Percentiles rank a stretch among this genome's conserved stretches.
phyloP scores from a whole-genome alignment of 2,888 invertebrate genomes.

The Tachina fera region DNA sequence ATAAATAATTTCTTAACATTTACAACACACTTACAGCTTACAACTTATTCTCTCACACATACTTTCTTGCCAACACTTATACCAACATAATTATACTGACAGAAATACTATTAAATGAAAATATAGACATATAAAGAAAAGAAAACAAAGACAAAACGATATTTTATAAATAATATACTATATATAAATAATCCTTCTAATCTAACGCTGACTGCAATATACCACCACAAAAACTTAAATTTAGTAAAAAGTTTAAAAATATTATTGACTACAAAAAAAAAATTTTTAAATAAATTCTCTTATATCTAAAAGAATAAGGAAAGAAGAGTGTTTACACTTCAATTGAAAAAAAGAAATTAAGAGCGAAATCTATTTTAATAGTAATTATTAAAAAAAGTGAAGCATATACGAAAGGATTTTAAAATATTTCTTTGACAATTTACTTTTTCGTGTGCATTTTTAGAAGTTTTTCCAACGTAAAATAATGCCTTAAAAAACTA shows the following conservation, averaged over 20 bases:
- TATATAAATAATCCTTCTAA: conserved; percentile 74
- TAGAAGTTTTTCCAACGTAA: too few species aligned
- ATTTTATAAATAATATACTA: conserved; percentile 24
- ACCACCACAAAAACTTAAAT: conserved; percentile 77
- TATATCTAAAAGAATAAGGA: conserved; percentile 57
- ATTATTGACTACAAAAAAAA: conserved; percentile 21
- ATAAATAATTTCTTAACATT: conserved; percentile 61
- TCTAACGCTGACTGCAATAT: conserved; percentile 81
- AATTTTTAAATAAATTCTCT: conserved; percentile 31
- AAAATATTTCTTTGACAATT: conserved; percentile 4
- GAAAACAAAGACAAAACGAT: conserved; percentile 36
- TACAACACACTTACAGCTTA: conserved; percentile 58
- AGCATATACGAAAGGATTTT: conserved; percentile 41
- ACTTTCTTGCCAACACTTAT: conserved; percentile 39
- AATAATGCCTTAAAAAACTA: too few species aligned
- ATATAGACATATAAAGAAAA: conserved; percentile 41
- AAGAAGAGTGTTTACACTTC: conserved; percentile 30
- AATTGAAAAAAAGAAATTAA: conserved; percentile 24
- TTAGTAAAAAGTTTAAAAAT: conserved; percentile 66
- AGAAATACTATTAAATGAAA: conserved; percentile 43
- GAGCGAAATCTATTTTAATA: conserved; percentile 65
- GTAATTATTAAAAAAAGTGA: conserved; percentile 36
- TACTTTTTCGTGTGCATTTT: background rate
- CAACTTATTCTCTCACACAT: conserved; percentile 31
- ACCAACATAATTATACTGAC: conserved; percentile 40